Base-by-base conservation (phyloP, 2,888 invertebrate genomes). In the Ormia ochracea region DNA sequence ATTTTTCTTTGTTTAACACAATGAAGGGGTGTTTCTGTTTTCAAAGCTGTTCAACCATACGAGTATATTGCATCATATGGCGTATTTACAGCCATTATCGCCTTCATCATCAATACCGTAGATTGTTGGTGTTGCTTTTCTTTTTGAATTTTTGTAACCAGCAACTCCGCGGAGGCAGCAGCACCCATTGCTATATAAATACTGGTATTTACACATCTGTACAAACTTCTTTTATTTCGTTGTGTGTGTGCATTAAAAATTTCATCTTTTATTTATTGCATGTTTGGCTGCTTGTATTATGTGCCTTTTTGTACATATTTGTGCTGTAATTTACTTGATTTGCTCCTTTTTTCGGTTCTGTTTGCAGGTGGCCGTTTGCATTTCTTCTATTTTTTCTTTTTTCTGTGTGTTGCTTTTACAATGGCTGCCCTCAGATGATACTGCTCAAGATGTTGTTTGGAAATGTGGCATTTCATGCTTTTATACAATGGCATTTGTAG, bases 311-410 rank as follows among this genome's bases (percentile, higher is more conserved):
- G 85, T 84, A 86, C 84, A 88, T 86, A 87, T 88, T 87, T 87
- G 85, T 84, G 84, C 83, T 86, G 85, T 85, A 86, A 86, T 87
- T 88, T 87, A 84, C 84, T 85, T 83, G 83, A 84, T 85, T 87
- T 84, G 87, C 87, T 85, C 86, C 87, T 87, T 87, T 87, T 87
- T 86, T 85, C 68, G 84, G 85, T 86, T 84, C 83, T 85, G 84
- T 86, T 86, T 83, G 85, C 84, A 87, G 86, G 85, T 86, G 85
- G 82, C 83, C 84, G 75, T 69, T 69, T 50, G 43, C 38, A 23
- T 66, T 33, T 36, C 52, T 17, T 50, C 12, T 74, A 28, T 14
- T 4, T 19, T 36, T 63, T 45, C 26, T 7, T 58, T 61, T 41
- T n/a, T 12, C n/a, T 54, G 17, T 33, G 5, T 61, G 4, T 63